Conservation (phyloP, 2,797 vertebrate species). For the Falco naumanni region DNA sequence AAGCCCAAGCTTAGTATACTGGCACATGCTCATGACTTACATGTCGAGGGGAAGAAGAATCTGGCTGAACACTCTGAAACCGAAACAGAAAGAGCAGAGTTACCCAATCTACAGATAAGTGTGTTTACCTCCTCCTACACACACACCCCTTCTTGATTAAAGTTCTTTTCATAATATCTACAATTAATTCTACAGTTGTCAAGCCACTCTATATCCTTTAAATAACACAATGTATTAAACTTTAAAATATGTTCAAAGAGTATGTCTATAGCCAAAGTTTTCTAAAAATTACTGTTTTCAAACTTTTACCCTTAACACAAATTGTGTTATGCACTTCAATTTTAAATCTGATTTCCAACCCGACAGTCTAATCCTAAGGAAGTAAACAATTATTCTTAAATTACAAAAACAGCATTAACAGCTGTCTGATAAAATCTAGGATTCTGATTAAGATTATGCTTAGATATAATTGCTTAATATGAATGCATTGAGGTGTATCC, state of each 20-base stretch:
- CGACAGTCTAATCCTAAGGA: background rate
- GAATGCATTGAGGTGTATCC: background rate
- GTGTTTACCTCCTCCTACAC: background rate
- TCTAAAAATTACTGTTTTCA: background rate
- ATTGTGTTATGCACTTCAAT: background rate
- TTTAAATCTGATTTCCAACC: background rate
- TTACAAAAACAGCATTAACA: background rate
- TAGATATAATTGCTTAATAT: background rate
- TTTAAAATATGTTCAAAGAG: background rate
- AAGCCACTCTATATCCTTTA: background rate
- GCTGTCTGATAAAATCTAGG: background rate
- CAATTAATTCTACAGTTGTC: background rate
- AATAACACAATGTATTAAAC: background rate
- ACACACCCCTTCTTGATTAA: background rate
- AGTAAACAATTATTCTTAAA: background rate
- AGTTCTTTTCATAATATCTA: background rate
- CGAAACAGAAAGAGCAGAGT: conserved; percentile 46
- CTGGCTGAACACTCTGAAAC: conserved; percentile 96
- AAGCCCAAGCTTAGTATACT: background rate
- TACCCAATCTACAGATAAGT: background rate
- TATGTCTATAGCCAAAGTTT: background rate
- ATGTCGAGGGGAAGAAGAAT: conserved; percentile 97
- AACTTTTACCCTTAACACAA: background rate
- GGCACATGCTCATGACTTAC: conserved; percentile 80
- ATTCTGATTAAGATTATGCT: background rate